Percentiles rank a stretch among this genome's conserved stretches.
Conservation (phyloP, 2,113 vertebrate species). For the Symphodus melops region DNA sequence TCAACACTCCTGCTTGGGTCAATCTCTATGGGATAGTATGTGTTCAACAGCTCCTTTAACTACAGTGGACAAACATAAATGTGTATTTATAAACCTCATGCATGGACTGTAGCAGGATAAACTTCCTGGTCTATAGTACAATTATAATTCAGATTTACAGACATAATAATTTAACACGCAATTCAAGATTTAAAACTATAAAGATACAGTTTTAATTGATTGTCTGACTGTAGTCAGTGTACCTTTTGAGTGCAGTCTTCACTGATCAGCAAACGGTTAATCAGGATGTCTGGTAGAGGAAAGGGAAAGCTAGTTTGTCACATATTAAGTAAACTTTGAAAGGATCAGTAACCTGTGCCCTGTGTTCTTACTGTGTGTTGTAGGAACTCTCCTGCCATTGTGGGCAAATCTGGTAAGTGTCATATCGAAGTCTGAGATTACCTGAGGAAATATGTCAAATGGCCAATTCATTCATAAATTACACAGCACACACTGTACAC, state of each 20-base stretch:
- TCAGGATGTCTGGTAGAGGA: constrained; percentile 85
- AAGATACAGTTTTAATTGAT: no score
- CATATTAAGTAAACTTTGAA: not conserved
- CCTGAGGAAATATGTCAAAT: constrained; percentile 73
- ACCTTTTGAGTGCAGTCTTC: constrained; percentile 87
- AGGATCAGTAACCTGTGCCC: not conserved
- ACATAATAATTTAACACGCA: not conserved
- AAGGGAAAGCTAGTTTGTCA: not conserved
- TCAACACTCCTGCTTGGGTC: constrained; percentile 82
- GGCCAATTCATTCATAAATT: not conserved
- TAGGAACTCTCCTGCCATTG: constrained; percentile 86
- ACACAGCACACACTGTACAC: not conserved
- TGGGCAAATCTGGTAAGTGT: constrained; percentile 88
- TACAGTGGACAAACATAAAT: constrained; percentile 46
- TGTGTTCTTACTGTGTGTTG: constrained; percentile 88
- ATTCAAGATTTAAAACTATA: not conserved
- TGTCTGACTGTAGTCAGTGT: constrained; percentile 12
- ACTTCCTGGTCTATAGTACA: not conserved
- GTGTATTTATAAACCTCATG: no score
- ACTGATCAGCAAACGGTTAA: constrained; percentile 84
- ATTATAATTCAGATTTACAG: no score
- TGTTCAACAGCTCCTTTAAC: constrained; percentile 85
- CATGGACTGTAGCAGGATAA: no score
- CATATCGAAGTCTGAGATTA: constrained; percentile 94
- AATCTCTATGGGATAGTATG: constrained; percentile 92